A percentile compares a stretch with the other conserved stretches of the same genome.
These are phyloP conservation scores for Drosophila aff. DNA, from an alignment of 1,140 invertebrate species.

Conservation along the genomic window DNA sequence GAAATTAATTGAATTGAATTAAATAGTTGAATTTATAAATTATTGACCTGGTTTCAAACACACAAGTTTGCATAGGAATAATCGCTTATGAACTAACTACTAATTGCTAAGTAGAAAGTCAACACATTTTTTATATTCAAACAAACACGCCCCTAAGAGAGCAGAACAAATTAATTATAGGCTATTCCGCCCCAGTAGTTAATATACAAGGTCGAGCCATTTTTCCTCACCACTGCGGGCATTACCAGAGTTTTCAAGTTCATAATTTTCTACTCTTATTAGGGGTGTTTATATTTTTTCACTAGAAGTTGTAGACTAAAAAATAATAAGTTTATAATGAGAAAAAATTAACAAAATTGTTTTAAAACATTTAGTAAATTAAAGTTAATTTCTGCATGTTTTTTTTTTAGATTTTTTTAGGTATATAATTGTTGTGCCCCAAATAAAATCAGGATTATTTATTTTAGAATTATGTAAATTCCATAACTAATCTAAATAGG, in stretches of 20 bases:
- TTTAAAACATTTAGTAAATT: neutral
- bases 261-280: conserved; percentile 8
- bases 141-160: conserved; percentile 11
- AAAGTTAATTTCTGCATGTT: neutral
- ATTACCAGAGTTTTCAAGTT: conserved; percentile 16
- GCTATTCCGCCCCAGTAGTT: neutral
- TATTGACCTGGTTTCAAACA: neutral
- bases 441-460: no score
- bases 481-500: no score
- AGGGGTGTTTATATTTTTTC: neutral
- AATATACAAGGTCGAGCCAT: conserved; percentile 14
- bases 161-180: conserved; percentile 12
- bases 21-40: neutral
- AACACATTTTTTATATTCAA: neutral
- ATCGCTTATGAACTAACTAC: conserved; percentile 5
- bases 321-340: neutral
- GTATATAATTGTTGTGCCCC: no score
- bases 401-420: neutral
- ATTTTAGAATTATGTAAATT: no score
- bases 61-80: neutral
- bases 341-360: no score
- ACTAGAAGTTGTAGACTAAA: neutral
- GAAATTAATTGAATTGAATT: neutral
- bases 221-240: neutral
- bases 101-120: conserved; percentile 15